Conservation (phyloP, 1,140 invertebrate genomes). For the Drosophila repleta region DNA sequence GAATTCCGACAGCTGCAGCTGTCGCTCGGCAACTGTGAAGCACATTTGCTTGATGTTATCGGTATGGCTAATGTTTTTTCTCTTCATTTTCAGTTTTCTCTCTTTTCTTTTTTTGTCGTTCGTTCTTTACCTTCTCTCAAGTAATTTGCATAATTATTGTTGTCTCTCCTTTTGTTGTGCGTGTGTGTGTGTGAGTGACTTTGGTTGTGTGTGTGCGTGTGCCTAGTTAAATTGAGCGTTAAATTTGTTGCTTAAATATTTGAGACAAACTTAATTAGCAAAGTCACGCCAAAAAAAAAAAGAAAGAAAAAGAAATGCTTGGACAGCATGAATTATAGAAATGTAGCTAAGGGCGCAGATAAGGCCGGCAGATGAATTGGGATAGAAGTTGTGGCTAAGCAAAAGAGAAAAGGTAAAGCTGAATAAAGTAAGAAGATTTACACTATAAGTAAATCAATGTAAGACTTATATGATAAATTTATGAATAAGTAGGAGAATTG, state of each 20-base stretch:
- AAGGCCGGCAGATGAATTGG: neutral
- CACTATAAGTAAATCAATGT: too few relatives aligned
- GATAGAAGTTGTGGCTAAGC: neutral
- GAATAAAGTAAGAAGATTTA: too few relatives aligned
- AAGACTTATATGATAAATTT: too few relatives aligned
- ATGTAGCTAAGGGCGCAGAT: neutral
- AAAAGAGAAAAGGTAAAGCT: too few relatives aligned
- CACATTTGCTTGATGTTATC: slow-evolving; percentile 53
- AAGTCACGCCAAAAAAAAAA: slow-evolving; percentile 5
- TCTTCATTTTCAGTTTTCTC: neutral
- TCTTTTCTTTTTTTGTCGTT: neutral
- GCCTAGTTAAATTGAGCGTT: slow-evolving; percentile 69
- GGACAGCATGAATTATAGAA: neutral
- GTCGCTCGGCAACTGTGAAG: slow-evolving; percentile 17
- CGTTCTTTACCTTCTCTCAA: slow-evolving; percentile 14
- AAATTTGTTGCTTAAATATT: slow-evolving; percentile 70
- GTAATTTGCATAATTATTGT: slow-evolving; percentile 75
- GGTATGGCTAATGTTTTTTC: slow-evolving; percentile 22
- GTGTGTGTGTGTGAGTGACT: slow-evolving; percentile 21
- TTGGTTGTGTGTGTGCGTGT: slow-evolving; percentile 22
- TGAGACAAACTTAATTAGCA: slow-evolving; percentile 64
- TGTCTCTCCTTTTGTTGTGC: slow-evolving; percentile 34
- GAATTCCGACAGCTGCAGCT: slow-evolving; percentile 65
- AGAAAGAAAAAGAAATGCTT: neutral
- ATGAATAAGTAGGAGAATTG: too few relatives aligned